phyloP scores from a whole-genome alignment of 2,888 invertebrate genomes.

The Agrochola litura region DNA sequence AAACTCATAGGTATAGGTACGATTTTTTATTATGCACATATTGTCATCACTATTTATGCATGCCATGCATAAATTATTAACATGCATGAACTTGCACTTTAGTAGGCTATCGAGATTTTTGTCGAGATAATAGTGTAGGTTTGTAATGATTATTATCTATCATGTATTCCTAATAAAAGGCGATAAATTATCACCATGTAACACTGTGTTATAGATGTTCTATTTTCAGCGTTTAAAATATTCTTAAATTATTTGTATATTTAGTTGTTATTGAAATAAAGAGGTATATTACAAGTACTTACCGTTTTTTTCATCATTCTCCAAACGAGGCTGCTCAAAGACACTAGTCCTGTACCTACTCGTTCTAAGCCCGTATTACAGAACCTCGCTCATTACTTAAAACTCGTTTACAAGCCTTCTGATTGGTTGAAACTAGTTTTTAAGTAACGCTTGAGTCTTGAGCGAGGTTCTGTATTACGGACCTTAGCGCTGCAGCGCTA shows the following conservation, averaged over 20 bases:
- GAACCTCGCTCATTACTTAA: no score
- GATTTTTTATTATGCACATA: conserved; percentile 30
- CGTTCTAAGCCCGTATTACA: background rate
- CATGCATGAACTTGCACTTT: conserved; percentile 37
- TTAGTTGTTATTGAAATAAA: conserved; percentile 64
- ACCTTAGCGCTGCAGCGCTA: no score
- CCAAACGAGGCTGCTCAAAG: background rate
- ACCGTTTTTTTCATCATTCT: background rate
- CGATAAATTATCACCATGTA: conserved; percentile 48
- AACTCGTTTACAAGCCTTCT: no score
- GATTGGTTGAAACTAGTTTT: no score
- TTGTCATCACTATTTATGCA: conserved; percentile 4
- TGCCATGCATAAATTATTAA: conserved; percentile 13
- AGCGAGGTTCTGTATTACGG: no score
- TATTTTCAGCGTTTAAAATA: conserved; percentile 59
- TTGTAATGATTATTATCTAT: conserved; percentile 26
- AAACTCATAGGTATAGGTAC: conserved; percentile 9
- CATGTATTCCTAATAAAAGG: conserved; percentile 40
- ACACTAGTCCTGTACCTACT: background rate
- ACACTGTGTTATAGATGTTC: conserved; percentile 57
- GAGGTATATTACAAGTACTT: conserved; percentile 48
- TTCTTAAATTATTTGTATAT: conserved; percentile 62
- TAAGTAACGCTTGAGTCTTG: no score
- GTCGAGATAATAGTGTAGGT: conserved; percentile 26
- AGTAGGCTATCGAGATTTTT: conserved; percentile 24